These are phyloP conservation scores for Agrochola circellaris DNA, from an alignment of 2,888 invertebrate genomes.

Conservation along the genomic window DNA sequence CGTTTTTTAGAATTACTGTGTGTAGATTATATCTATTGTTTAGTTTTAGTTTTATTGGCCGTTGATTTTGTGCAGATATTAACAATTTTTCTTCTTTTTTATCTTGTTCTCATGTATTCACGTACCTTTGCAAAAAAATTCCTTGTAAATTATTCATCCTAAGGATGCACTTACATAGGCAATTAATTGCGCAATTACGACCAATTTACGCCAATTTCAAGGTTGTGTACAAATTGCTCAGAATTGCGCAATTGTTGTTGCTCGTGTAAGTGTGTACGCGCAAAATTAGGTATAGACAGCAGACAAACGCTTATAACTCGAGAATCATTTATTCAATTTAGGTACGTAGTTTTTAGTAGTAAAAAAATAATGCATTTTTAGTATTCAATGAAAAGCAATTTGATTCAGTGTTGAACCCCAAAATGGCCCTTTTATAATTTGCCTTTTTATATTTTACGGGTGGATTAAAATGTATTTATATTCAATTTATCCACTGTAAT, in stretches of 20 bases:
- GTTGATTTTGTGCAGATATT: not conserved
- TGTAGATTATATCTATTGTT: not conserved
- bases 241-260: not conserved
- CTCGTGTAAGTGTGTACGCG: not conserved
- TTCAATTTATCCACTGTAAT: not conserved
- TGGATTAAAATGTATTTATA: constrained; percentile 3
- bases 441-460: not conserved
- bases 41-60: not conserved
- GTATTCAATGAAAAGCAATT: not conserved
- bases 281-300: not conserved
- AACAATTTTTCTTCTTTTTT: not conserved
- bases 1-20: not conserved
- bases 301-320: not conserved
- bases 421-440: not conserved
- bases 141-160: not conserved
- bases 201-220: not conserved
- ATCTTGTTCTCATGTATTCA: not conserved
- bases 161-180: not conserved
- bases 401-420: not conserved
- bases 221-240: not conserved
- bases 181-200: not conserved
- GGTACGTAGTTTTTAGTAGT: not conserved
- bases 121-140: not conserved
- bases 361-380: not conserved
- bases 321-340: too few species aligned